phyloP scores from a whole-genome alignment of 2,888 invertebrate species.

The Apamea monoglypha region DNA sequence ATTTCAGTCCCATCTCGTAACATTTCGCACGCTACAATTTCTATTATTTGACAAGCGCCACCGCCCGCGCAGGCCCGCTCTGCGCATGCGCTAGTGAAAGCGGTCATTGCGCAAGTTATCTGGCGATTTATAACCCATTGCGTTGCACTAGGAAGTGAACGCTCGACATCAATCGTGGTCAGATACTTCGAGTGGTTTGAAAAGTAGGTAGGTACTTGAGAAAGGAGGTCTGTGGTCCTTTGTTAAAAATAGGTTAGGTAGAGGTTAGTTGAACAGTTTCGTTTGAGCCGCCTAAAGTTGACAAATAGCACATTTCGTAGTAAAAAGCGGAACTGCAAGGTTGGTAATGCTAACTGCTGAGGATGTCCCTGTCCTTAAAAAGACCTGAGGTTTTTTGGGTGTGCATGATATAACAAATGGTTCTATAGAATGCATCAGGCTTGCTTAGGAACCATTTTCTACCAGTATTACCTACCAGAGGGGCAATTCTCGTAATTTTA shows the following conservation, averaged over 20 bases:
- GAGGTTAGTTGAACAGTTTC: neutral
- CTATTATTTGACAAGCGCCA: slow-evolving; percentile 42
- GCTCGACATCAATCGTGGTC: slow-evolving; percentile 41
- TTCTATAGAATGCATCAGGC: too few relatives aligned
- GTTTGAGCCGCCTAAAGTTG: neutral
- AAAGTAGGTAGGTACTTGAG: slow-evolving; percentile 7
- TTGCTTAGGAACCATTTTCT: too few relatives aligned
- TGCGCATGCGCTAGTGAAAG: slow-evolving; percentile 56
- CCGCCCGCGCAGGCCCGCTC: neutral
- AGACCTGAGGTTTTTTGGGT: too few relatives aligned
- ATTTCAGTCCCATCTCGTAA: slow-evolving; percentile 8
- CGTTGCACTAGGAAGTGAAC: slow-evolving; percentile 49
- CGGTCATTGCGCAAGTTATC: slow-evolving; percentile 57
- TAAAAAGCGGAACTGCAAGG: neutral
- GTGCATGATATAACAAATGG: too few relatives aligned
- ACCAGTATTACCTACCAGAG: neutral
- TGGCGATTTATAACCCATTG: slow-evolving; percentile 56
- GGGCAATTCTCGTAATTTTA: neutral
- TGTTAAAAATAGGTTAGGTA: neutral
- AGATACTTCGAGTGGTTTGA: neutral
- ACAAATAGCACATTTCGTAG: neutral
- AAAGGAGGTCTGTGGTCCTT: neutral
- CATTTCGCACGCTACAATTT: slow-evolving; percentile 36
- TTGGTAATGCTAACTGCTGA: neutral
- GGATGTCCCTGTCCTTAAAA: neutral